Conservation (phyloP, 1,140 invertebrate species). For the Solen grandis region DNA sequence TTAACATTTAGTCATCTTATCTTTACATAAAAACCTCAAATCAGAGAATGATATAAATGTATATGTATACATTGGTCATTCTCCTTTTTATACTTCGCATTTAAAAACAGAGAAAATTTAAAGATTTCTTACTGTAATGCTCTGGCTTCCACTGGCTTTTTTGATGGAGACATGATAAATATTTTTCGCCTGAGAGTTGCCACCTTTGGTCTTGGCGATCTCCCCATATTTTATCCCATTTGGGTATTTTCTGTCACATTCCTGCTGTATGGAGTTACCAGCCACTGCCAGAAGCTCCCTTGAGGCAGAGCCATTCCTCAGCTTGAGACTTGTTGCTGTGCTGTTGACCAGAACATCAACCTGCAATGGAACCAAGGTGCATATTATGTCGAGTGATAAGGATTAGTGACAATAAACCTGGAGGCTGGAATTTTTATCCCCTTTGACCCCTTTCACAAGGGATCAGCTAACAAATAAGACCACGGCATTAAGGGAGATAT, state of each 20-base stretch:
- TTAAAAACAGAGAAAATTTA: neutral
- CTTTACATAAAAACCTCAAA: neutral
- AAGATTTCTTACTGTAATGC: neutral
- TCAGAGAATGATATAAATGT: neutral
- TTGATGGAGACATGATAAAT: slow-evolving; percentile 55
- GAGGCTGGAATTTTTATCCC: neutral
- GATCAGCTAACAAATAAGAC: too few species aligned
- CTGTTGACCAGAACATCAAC: slow-evolving; percentile 68
- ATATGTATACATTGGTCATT: neutral
- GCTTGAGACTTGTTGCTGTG: slow-evolving; percentile 51
- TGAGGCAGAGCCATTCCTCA: slow-evolving; percentile 60
- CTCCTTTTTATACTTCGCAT: neutral
- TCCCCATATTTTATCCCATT: slow-evolving; percentile 58
- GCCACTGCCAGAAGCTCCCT: slow-evolving; percentile 46
- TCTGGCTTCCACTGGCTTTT: neutral
- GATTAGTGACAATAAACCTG: neutral
- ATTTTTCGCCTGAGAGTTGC: slow-evolving; percentile 57
- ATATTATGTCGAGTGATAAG: too few species aligned
- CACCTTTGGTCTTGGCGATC: slow-evolving; percentile 57
- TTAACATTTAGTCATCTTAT: neutral
- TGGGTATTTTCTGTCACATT: slow-evolving; percentile 51
- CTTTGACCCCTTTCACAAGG: neutral
- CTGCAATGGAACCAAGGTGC: slow-evolving; percentile 40
- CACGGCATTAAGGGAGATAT: neutral
- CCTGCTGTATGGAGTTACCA: slow-evolving; percentile 57